Conservation (phyloP, 2,113 vertebrate genomes). For the Microcebus jonahi region DNA sequence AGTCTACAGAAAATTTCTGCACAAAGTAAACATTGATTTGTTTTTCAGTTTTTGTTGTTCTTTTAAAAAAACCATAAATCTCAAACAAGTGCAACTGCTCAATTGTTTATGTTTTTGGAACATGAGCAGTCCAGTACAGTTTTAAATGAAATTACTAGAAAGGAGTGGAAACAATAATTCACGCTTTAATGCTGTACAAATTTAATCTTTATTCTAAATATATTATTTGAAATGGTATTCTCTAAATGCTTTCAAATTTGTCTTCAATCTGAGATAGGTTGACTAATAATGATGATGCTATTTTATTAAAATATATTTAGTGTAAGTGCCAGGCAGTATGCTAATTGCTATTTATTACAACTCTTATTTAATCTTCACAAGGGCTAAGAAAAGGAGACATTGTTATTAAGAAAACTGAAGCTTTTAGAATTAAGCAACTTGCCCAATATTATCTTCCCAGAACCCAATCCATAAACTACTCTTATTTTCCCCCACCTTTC, state of each 20-base stretch:
- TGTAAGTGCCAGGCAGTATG: neutral
- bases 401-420: neutral
- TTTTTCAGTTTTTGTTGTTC: neutral
- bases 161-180: neutral
- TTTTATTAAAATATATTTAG: neutral
- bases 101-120: neutral
- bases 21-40: constrained; percentile 27
- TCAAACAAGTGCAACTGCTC: constrained; percentile 9
- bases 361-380: neutral
- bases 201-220: neutral
- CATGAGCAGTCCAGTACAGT: neutral
- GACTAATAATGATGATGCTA: neutral
- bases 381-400: neutral
- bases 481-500: neutral
- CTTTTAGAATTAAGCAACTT: neutral
- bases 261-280: neutral
- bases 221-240: constrained; percentile 13
- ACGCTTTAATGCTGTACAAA: neutral
- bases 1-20: constrained; percentile 13
- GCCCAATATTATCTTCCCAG: neutral
- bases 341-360: neutral
- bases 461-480: neutral
- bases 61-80: constrained; percentile 1
- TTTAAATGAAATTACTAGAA: constrained; percentile 48
- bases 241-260: neutral